phyloP scores from a whole-genome alignment of 2,888 invertebrate species.

The Ypsolopha scabrella region DNA sequence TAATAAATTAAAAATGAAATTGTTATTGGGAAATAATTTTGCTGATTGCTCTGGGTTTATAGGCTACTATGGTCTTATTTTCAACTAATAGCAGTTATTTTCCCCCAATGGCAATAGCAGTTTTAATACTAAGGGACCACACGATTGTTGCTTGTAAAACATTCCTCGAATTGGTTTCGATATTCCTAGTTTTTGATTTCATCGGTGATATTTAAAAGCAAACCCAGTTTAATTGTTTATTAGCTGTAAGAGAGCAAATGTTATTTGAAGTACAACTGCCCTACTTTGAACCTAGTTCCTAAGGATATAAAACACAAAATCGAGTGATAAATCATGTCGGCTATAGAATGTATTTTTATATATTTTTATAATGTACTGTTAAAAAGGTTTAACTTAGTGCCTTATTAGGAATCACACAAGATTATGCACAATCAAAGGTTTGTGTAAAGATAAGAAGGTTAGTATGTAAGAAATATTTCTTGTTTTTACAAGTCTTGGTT shows the following conservation, averaged over 20 bases:
- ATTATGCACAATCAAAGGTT: conserved; percentile 20
- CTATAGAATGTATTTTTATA: background rate
- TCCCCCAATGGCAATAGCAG: no score
- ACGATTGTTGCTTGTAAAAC: background rate
- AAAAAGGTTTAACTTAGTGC: conserved; percentile 24
- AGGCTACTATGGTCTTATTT: no score
- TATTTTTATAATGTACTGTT: conserved; percentile 16
- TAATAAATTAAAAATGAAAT: no score
- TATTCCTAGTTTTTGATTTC: background rate
- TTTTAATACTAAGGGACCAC: background rate
- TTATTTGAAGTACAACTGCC: background rate
- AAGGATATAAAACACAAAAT: conserved; percentile 10
- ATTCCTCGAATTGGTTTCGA: background rate
- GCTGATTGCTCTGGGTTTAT: no score
- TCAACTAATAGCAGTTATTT: no score
- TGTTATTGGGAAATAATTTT: no score
- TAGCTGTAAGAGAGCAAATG: background rate
- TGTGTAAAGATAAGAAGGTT: conserved; percentile 27
- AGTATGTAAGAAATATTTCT: conserved; percentile 9
- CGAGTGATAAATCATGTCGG: background rate
- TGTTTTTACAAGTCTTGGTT: background rate
- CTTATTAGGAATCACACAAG: conserved; percentile 20
- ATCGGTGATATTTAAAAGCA: background rate
- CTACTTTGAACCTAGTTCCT: conserved; percentile 22
- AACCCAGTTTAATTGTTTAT: background rate